phyloP scores from a whole-genome alignment of 1,140 invertebrate genomes.

The Drosophila nigrodunni region DNA sequence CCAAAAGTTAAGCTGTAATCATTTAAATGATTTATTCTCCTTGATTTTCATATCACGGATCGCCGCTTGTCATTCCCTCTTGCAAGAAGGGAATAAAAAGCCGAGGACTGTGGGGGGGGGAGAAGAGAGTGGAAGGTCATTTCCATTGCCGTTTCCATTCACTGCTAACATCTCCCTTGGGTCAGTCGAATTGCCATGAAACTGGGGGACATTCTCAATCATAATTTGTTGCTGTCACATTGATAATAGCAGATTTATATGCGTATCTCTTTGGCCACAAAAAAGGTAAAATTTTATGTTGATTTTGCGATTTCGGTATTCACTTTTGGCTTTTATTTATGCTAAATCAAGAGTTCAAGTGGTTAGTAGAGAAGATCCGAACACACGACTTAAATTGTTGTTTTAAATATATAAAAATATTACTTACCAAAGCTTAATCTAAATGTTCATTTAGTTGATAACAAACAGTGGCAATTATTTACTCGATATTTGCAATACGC shows the following conservation, averaged over 20 bases:
- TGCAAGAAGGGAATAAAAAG: neutral
- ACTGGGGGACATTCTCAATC: slow-evolving; percentile 69
- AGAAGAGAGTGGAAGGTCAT: neutral
- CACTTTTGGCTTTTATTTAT: slow-evolving; percentile 26
- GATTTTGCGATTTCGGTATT: slow-evolving; percentile 37
- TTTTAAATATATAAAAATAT: too few species aligned
- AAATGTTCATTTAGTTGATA: slow-evolving; percentile 30
- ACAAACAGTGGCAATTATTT: neutral
- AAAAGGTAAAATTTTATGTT: slow-evolving; percentile 65
- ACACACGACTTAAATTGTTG: neutral
- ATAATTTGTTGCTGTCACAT: slow-evolving; percentile 82
- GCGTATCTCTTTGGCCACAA: slow-evolving; percentile 52
- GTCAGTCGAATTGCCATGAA: slow-evolving; percentile 15
- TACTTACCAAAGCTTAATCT: too few species aligned
- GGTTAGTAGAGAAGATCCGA: neutral
- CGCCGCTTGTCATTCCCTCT: slow-evolving; percentile 58
- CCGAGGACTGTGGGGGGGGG: neutral
- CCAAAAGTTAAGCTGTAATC: slow-evolving; percentile 82
- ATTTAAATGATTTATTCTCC: slow-evolving; percentile 82
- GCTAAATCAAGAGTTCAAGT: slow-evolving; percentile 32
- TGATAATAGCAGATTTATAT: slow-evolving; percentile 80
- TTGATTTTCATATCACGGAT: slow-evolving; percentile 79
- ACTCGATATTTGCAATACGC: slow-evolving; percentile 62
- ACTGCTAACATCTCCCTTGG: slow-evolving; percentile 14
- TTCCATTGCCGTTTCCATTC: slow-evolving; percentile 28